Percentiles rank a stretch among this genome's conserved stretches.
phyloP scores from a whole-genome alignment of 2,888 invertebrate species.

The Orthonevra nobilis region DNA sequence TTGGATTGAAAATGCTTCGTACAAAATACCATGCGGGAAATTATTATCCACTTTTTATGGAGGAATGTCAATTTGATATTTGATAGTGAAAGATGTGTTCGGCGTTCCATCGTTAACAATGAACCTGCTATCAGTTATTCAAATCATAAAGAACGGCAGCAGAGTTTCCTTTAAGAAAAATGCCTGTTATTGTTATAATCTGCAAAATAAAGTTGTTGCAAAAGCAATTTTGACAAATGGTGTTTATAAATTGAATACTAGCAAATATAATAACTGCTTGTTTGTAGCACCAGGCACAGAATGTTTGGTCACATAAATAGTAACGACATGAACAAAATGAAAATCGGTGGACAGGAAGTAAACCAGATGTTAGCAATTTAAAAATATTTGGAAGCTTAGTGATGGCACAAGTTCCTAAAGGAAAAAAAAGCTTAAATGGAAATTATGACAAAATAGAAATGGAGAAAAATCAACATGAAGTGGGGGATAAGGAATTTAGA shows the following conservation, averaged over 20 bases:
- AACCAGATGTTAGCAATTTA: too few relatives aligned
- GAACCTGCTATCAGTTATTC: constrained; percentile 46
- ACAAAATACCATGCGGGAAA: constrained; percentile 46
- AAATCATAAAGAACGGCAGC: constrained; percentile 13
- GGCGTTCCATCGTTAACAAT: constrained; percentile 19
- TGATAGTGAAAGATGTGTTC: neutral
- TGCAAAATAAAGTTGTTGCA: constrained; percentile 1
- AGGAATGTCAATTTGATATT: neutral
- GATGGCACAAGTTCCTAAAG: too few relatives aligned
- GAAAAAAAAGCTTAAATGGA: too few relatives aligned
- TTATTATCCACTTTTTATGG: neutral
- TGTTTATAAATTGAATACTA: neutral
- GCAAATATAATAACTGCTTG: constrained; percentile 4
- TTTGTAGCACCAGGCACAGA: neutral
- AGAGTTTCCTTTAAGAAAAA: neutral
- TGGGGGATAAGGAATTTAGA: too few relatives aligned
- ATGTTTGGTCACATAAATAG: constrained; percentile 12
- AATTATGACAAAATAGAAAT: neutral
- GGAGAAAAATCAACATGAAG: neutral
- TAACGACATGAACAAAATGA: constrained; percentile 6
- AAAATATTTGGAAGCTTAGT: too few relatives aligned
- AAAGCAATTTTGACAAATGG: constrained; percentile 16
- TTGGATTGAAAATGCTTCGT: constrained; percentile 35
- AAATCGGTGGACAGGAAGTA: neutral
- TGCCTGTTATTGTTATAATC: constrained; percentile 12